Conservation (phyloP, 2,113 vertebrate species). For the Himantopus leucocephalus region DNA sequence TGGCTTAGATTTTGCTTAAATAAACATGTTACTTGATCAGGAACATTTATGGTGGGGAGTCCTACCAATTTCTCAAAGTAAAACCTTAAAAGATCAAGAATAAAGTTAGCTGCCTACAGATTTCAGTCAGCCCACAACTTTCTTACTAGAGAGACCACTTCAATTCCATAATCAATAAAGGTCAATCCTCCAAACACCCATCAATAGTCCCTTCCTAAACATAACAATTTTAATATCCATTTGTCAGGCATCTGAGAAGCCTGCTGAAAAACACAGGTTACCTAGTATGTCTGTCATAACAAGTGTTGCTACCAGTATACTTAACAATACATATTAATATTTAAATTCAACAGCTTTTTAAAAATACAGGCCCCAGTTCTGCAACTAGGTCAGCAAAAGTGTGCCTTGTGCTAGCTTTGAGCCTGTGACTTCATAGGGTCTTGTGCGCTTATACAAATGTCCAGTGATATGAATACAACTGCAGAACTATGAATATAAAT, state of each 20-base stretch:
- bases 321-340: not conserved
- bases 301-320: not conserved
- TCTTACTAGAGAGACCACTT: not conserved
- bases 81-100: not conserved
- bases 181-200: not conserved
- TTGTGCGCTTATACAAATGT: not conserved
- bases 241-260: not conserved
- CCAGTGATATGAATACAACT: not conserved
- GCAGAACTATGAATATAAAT: not conserved
- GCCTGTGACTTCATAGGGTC: not conserved
- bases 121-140: not conserved
- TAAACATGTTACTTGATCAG: not conserved
- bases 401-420: not conserved
- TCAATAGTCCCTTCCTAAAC: not conserved
- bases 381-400: conserved; percentile 38
- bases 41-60: not conserved
- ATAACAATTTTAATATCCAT: not conserved
- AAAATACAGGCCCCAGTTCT: conserved; percentile 13
- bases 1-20: not conserved
- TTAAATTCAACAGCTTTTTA: not conserved
- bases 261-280: not conserved
- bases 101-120: not conserved
- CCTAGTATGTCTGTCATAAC: not conserved
- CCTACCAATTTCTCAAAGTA: not conserved
- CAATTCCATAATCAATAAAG: not conserved